Evolutionary conservation across 2,113 vertebrate species (phyloP).

Genomic region (Ploceus nigricollis): DNA sequence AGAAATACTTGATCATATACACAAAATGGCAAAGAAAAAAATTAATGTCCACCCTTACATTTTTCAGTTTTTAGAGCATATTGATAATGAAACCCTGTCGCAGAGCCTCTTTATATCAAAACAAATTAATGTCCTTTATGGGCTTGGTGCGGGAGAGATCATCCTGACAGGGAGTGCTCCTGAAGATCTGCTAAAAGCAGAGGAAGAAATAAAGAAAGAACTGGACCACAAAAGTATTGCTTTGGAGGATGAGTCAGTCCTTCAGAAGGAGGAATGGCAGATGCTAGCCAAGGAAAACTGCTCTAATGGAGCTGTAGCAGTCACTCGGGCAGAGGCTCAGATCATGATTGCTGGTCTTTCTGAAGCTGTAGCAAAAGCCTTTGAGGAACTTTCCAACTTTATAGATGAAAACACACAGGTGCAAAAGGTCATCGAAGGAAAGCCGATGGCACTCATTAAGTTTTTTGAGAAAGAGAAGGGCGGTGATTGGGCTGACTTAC

Average conservation of each 20-base stretch:
- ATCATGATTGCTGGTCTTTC: slow-evolving; percentile 76
- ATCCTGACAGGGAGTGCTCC: slow-evolving; percentile 63
- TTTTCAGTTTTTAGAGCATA: slow-evolving; percentile 71
- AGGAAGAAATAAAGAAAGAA: slow-evolving; percentile 63
- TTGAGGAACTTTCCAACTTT: slow-evolving; percentile 66
- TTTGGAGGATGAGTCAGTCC: slow-evolving; percentile 72
- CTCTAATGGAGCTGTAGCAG: slow-evolving; percentile 21
- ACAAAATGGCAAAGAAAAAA: slow-evolving; percentile 55
- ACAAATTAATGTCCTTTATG: slow-evolving; percentile 72
- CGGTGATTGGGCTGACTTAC: background rate
- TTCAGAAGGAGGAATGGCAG: slow-evolving; percentile 72
- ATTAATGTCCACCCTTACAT: slow-evolving; percentile 64
- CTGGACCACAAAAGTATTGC: slow-evolving; percentile 63
- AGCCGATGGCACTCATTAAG: slow-evolving; percentile 34
- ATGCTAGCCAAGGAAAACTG: slow-evolving; percentile 46
- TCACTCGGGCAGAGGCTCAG: slow-evolving; percentile 34
- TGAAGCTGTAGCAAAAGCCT: slow-evolving; percentile 47
- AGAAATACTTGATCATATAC: slow-evolving; percentile 61
- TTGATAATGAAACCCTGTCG: slow-evolving; percentile 72
- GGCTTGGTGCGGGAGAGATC: slow-evolving; percentile 49
- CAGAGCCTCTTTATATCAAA: slow-evolving; percentile 73
- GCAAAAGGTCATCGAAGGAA: slow-evolving; percentile 56
- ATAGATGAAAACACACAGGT: slow-evolving; percentile 72
- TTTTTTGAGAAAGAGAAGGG: slow-evolving; percentile 70
- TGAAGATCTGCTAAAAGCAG: slow-evolving; percentile 67